Evolutionary conservation across 2,888 invertebrate species (phyloP).

Genomic region (Hypena proboscidalis): DNA sequence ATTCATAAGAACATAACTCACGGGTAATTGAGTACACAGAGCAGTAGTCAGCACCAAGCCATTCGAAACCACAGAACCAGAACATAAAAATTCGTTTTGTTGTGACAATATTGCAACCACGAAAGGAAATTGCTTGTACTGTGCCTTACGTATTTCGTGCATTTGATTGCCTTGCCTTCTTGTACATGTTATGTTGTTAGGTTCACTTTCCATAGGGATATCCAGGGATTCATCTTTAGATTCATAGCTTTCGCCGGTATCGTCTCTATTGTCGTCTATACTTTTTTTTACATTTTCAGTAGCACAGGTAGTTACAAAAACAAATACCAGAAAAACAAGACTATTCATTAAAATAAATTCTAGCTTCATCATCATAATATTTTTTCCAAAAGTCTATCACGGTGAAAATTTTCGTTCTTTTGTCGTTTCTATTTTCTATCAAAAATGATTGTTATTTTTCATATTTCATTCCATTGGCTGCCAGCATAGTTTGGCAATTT

Average conservation of each 20-base stretch:
- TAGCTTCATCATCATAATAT: conserved; percentile 51
- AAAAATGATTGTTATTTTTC: conserved; percentile 30
- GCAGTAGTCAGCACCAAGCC: conserved; percentile 73
- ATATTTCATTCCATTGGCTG: conserved; percentile 19
- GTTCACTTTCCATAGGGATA: conserved; percentile 59
- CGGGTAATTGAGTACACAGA: conserved; percentile 54
- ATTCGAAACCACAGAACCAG: conserved; percentile 69
- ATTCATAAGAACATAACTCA: conserved; percentile 68
- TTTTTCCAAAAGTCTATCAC: conserved; percentile 17
- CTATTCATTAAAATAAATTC: conserved; percentile 49
- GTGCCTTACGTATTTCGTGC: conserved; percentile 68
- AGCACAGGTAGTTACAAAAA: conserved; percentile 49
- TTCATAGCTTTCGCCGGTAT: conserved; percentile 68
- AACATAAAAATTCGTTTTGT: conserved; percentile 70
- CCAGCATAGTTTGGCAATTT: conserved; percentile 21
- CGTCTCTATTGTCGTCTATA: conserved; percentile 66
- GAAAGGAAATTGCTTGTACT: conserved; percentile 67
- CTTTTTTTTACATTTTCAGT: conserved; percentile 71
- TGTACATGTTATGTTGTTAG: conserved; percentile 58
- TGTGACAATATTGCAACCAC: conserved; percentile 73
- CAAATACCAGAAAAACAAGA: conserved; percentile 49
- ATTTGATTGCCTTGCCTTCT: conserved; percentile 65
- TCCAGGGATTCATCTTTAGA: conserved; percentile 67
- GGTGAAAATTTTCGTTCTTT: conserved; percentile 53
- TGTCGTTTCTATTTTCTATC: conserved; percentile 59